Percentiles rank a stretch among this genome's conserved stretches.
Conservation (phyloP, 2,888 invertebrate species). For the Nasonovia ribisnigri region DNA sequence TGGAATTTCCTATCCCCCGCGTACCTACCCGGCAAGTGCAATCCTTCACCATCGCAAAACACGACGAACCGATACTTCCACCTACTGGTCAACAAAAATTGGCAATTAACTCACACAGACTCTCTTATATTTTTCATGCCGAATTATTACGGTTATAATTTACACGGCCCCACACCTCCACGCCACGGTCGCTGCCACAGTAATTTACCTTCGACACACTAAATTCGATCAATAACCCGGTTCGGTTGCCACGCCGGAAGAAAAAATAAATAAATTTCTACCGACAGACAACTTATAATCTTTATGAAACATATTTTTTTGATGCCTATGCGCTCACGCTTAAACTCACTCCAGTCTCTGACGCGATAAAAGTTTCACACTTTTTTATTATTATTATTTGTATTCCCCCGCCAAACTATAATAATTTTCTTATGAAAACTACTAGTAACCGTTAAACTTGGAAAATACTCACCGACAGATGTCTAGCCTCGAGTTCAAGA, state of each 20-base stretch:
- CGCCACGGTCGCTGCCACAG: neutral
- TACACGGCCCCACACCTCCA: neutral
- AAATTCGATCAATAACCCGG: slow-evolving; percentile 41
- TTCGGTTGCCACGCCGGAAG: neutral
- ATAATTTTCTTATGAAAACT: neutral
- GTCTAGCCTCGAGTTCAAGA: neutral
- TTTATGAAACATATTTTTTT: neutral
- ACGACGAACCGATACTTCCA: neutral
- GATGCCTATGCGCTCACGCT: neutral
- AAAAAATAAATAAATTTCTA: slow-evolving; percentile 20
- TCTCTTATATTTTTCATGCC: slow-evolving; percentile 11
- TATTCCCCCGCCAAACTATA: neutral
- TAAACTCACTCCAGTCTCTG: too few relatives aligned
- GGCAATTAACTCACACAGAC: slow-evolving; percentile 27
- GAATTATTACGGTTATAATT: slow-evolving; percentile 44
- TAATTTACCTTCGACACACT: slow-evolving; percentile 35
- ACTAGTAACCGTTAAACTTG: neutral
- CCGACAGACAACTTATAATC: slow-evolving; percentile 28
- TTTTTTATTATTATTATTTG: neutral
- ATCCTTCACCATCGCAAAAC: neutral
- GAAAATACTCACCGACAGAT: slow-evolving; percentile 32
- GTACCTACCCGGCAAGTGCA: neutral
- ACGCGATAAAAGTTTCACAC: neutral
- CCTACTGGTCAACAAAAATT: neutral
- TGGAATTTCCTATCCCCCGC: neutral